Evolutionary conservation across 2,888 invertebrate species (phyloP).

Genomic region (Pollenia amentaria): DNA sequence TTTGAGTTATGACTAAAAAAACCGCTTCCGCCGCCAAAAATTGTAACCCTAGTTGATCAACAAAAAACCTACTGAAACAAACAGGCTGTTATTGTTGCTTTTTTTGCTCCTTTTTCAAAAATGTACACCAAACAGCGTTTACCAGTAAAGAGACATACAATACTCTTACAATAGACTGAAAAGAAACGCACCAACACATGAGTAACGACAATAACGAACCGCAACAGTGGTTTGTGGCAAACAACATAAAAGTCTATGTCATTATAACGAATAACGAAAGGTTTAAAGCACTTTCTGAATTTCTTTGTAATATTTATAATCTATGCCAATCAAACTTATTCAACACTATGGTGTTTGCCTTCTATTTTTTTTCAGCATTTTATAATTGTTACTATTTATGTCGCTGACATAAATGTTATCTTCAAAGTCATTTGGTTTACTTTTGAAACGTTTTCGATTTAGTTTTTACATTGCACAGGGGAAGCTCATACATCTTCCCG

Average conservation of each 20-base stretch:
- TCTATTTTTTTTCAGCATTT: no score
- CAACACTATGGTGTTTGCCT: no score
- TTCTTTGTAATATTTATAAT: background rate
- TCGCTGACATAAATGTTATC: no score
- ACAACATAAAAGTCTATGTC: background rate
- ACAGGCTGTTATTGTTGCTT: background rate
- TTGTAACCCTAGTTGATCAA: constrained; percentile 60
- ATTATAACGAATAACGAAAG: background rate
- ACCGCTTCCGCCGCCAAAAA: constrained; percentile 64
- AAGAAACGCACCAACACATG: background rate
- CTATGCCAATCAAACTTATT: no score
- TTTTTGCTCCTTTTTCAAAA: constrained; percentile 34
- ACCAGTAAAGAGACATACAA: constrained; percentile 28
- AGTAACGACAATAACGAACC: constrained; percentile 15
- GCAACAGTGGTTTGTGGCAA: constrained; percentile 52
- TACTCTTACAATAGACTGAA: background rate
- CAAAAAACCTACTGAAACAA: constrained; percentile 43
- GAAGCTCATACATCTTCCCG: no score
- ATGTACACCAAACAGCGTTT: constrained; percentile 57
- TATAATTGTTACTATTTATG: no score
- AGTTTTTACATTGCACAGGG: no score
- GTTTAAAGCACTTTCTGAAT: constrained; percentile 1
- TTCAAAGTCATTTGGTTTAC: no score
- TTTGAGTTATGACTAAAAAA: constrained; percentile 75
- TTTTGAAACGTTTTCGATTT: no score